Evolutionary conservation across 2,113 vertebrate species (phyloP).

Genomic region (Ophthalmolycus amberensis): DNA sequence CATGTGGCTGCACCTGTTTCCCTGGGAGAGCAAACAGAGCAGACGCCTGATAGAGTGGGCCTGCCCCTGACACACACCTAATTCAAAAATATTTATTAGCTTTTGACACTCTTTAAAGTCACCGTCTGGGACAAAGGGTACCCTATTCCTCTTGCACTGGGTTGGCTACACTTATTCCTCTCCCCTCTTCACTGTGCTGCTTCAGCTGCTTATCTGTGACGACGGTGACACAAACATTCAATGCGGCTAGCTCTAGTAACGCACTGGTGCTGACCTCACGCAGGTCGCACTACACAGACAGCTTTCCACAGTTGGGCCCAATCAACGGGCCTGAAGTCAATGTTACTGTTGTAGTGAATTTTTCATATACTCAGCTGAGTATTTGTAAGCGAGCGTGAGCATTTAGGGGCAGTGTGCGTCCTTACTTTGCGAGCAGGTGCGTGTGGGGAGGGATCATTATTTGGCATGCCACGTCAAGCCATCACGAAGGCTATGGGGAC

Average conservation of each 20-base stretch:
- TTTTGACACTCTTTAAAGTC: slow-evolving; percentile 86
- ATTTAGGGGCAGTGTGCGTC: not conserved
- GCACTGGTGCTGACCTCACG: slow-evolving; percentile 50
- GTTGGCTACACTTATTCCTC: slow-evolving; percentile 70
- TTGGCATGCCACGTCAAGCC: slow-evolving; percentile 69
- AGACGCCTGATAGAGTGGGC: slow-evolving; percentile 91
- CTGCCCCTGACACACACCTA: slow-evolving; percentile 92
- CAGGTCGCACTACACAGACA: slow-evolving; percentile 43
- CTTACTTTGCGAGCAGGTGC: slow-evolving; percentile 10
- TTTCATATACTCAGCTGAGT: slow-evolving; percentile 41
- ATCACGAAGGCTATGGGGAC: slow-evolving; percentile 73
- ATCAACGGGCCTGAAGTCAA: slow-evolving; percentile 45
- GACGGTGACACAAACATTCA: slow-evolving; percentile 58
- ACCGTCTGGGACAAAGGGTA: slow-evolving; percentile 87
- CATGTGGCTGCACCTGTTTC: slow-evolving; percentile 97
- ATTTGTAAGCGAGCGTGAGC: slow-evolving; percentile 27
- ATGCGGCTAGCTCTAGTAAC: slow-evolving; percentile 35
- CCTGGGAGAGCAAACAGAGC: slow-evolving; percentile 92
- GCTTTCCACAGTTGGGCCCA: slow-evolving; percentile 48
- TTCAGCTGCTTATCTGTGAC: slow-evolving; percentile 69
- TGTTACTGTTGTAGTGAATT: slow-evolving; percentile 43
- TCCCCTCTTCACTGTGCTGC: slow-evolving; percentile 47
- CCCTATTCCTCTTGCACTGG: slow-evolving; percentile 84
- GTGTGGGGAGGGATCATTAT: slow-evolving; percentile 59
- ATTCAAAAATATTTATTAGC: slow-evolving; percentile 99